These are phyloP conservation scores for Bembecia ichneumoniformis DNA, from an alignment of 2,888 invertebrate genomes.

Conservation along the genomic window DNA sequence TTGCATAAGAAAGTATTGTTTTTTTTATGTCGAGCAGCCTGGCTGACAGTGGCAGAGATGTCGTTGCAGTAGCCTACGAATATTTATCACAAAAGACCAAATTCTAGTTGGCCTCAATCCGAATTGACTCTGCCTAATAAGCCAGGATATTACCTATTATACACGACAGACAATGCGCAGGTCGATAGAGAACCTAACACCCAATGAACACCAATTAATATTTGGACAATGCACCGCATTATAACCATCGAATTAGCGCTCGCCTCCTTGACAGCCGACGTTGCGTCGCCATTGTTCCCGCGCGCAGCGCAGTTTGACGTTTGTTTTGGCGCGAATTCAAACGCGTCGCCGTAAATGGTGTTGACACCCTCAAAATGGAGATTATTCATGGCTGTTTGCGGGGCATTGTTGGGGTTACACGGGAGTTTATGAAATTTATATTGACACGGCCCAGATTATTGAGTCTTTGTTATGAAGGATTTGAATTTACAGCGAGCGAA, in stretches of 20 bases:
- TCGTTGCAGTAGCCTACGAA: no score
- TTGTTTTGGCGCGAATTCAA: slow-evolving; percentile 55
- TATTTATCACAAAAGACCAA: no score
- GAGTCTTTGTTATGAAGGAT: slow-evolving; percentile 60
- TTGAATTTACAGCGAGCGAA: slow-evolving; percentile 46
- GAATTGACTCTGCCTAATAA: no score
- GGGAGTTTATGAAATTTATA: slow-evolving; percentile 66
- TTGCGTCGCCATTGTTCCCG: slow-evolving; percentile 20
- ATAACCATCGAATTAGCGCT: slow-evolving; percentile 43
- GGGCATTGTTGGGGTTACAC: slow-evolving; percentile 53
- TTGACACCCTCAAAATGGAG: slow-evolving; percentile 67
- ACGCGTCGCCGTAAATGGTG: slow-evolving; percentile 46
- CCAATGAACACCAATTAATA: slow-evolving; percentile 43
- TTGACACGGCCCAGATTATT: slow-evolving; percentile 63
- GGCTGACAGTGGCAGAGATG: no score
- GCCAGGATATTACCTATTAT: slow-evolving; percentile 1
- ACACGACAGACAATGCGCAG: slow-evolving; percentile 20
- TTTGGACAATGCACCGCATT: slow-evolving; percentile 43
- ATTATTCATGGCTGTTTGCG: slow-evolving; percentile 68
- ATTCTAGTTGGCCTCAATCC: no score
- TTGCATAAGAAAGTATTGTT: no score
- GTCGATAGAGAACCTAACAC: slow-evolving; percentile 5
- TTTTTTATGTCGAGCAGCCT: no score
- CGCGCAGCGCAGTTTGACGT: slow-evolving; percentile 39
- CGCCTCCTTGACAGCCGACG: slow-evolving; percentile 30